Evolutionary conservation across 37 sponge, comb jelly and placozoan genomes (phyloP).

Genomic region (Ianthella basta): DNA sequence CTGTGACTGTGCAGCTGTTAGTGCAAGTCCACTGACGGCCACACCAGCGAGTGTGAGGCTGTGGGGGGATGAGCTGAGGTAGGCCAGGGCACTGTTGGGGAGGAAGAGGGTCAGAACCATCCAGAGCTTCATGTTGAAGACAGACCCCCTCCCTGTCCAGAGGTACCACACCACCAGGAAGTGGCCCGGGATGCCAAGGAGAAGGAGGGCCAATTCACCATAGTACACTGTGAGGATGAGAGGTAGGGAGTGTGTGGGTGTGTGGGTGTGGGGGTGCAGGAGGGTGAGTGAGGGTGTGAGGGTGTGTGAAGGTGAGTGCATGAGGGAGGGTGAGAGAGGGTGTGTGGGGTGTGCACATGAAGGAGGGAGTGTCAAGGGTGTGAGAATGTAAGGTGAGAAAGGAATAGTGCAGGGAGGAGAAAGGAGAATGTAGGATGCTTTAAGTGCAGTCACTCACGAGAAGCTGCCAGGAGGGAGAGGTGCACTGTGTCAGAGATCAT

Average conservation of each 20-base stretch:
- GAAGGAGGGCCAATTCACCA: constrained; percentile 50
- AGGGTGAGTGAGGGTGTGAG: too few species aligned
- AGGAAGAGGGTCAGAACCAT: constrained; percentile 28
- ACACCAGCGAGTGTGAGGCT: constrained; percentile 25
- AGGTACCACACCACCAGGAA: constrained; percentile 55
- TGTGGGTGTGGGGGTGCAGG: not conserved
- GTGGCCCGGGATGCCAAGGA: constrained; percentile 59
- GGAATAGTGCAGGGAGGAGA: too few species aligned
- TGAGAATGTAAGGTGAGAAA: too few species aligned
- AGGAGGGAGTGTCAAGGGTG: too few species aligned
- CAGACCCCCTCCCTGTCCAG: constrained; percentile 54
- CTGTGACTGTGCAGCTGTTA: constrained; percentile 21
- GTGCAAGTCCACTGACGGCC: constrained; percentile 25
- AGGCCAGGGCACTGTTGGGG: constrained; percentile 32
- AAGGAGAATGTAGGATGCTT: too few species aligned
- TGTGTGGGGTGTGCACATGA: not conserved
- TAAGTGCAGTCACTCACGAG: not conserved
- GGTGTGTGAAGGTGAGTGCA: not conserved
- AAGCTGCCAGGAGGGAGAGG: not conserved
- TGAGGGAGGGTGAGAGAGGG: not conserved
- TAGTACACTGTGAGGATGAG: not conserved
- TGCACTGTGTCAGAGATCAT: not conserved
- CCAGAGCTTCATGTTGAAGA: constrained; percentile 1
- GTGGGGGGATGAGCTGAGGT: constrained; percentile 17
- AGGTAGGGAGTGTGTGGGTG: not conserved